A percentile compares a stretch with the other conserved stretches of the same genome.
These are phyloP conservation scores for Etheostoma cragini DNA, from an alignment of 2,113 vertebrate genomes.

Conservation along the genomic window DNA sequence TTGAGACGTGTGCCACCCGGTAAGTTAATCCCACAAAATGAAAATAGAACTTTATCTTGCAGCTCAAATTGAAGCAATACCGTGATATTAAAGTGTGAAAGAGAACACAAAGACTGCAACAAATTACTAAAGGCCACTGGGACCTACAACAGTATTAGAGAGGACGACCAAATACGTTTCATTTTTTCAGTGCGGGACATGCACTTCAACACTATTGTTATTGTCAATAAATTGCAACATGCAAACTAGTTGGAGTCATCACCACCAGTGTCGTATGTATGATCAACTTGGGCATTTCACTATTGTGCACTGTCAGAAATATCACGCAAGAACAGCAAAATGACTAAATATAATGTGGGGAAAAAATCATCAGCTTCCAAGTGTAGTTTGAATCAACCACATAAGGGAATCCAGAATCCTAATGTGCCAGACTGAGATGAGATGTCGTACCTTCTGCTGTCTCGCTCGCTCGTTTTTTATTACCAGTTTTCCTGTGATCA, in stretches of 20 bases:
- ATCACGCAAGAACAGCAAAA: conserved; percentile 16
- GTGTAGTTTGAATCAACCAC: conserved; percentile 10
- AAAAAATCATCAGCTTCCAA: not conserved
- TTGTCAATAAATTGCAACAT: conserved; percentile 69
- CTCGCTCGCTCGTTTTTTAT: conserved; percentile 59
- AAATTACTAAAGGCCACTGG: conserved; percentile 85
- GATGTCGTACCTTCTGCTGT: conserved; percentile 47
- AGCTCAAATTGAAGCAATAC: conserved; percentile 86
- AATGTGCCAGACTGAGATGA: conserved; percentile 38
- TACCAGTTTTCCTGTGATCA: conserved; percentile 74
- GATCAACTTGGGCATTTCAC: conserved; percentile 19
- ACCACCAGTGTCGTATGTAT: conserved; percentile 2
- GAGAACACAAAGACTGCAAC: conserved; percentile 82
- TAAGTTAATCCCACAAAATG: conserved; percentile 86
- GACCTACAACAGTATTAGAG: conserved; percentile 76
- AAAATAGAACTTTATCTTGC: conserved; percentile 84
- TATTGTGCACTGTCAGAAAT: conserved; percentile 26
- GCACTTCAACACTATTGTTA: conserved; percentile 68
- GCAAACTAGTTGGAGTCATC: conserved; percentile 58
- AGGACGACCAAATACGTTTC: conserved; percentile 76
- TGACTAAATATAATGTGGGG: conserved; percentile 8
- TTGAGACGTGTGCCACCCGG: conserved; percentile 79
- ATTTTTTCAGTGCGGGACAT: conserved; percentile 63
- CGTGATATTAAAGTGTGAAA: conserved; percentile 85
- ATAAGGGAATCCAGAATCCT: conserved; percentile 1